Evolutionary conservation across 1,140 invertebrate species (phyloP).

Genomic region (Psix sp.): DNA sequence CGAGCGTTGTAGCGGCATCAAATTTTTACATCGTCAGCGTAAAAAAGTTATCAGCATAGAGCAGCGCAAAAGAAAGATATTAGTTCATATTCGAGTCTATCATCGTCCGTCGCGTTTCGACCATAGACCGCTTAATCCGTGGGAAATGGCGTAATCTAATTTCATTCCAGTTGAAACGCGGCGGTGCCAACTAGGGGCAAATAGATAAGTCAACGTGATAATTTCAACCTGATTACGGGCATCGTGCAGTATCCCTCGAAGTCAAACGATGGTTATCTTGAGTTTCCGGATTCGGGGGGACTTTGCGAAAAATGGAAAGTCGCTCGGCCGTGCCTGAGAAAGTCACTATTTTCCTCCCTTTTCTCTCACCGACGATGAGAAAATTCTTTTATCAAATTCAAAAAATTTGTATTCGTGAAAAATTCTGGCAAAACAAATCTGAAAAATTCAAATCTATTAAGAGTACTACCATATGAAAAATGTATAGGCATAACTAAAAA

Average conservation of each 20-base stretch:
- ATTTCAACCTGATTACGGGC: constrained; percentile 58
- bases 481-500: no score
- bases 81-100: no score
- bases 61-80: no score
- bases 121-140: constrained; percentile 41
- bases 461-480: no score
- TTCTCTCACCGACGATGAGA: background rate
- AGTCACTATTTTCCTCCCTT: constrained; percentile 31
- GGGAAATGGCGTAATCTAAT: constrained; percentile 59
- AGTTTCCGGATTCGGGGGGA: constrained; percentile 45
- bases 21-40: constrained; percentile 23
- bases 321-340: constrained; percentile 41
- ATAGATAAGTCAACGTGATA: constrained; percentile 55
- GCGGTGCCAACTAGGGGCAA: constrained; percentile 45
- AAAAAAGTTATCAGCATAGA: constrained; percentile 35
- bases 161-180: constrained; percentile 56
- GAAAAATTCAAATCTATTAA: no score
- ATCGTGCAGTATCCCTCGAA: constrained; percentile 47
- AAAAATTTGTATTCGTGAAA: background rate
- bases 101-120: constrained; percentile 13
- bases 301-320: constrained; percentile 27
- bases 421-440: no score
- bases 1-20: constrained; percentile 25
- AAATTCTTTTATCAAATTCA: background rate
- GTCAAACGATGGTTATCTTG: constrained; percentile 43